A percentile compares a stretch with the other conserved stretches of the same genome.
These are phyloP conservation scores for Geotria australis DNA, from an alignment of 2,797 vertebrate genomes.

Conservation along the genomic window DNA sequence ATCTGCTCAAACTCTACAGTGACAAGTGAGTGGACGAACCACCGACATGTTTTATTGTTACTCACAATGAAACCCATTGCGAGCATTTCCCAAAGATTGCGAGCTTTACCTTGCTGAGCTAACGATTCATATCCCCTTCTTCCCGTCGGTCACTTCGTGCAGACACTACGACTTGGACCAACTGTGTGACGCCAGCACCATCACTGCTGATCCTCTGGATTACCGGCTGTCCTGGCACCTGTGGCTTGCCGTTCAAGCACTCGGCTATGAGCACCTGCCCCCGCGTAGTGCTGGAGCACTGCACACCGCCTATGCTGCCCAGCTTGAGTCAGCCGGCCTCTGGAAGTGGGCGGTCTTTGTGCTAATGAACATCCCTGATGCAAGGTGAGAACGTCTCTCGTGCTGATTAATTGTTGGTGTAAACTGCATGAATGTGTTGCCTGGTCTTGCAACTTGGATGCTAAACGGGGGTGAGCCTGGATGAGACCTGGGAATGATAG, in stretches of 20 bases:
- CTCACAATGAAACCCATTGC: no score
- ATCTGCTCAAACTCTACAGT: conserved; percentile 71
- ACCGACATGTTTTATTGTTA: no score
- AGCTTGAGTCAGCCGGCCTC: conserved; percentile 47
- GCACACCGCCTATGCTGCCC: conserved; percentile 49
- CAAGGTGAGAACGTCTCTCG: conserved; percentile 6
- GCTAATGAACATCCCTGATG: conserved; percentile 36
- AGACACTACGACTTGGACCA: conserved; percentile 52
- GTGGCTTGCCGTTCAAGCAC: conserved; percentile 49
- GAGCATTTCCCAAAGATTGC: no score
- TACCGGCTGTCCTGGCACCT: conserved; percentile 76
- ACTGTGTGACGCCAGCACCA: conserved; percentile 42
- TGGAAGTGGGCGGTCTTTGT: conserved; percentile 78
- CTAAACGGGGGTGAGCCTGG: background rate
- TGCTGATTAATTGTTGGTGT: background rate
- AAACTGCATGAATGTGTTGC: background rate
- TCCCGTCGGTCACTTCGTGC: background rate
- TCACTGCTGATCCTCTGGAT: conserved; percentile 44
- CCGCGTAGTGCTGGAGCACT: conserved; percentile 29
- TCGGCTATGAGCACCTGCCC: conserved; percentile 47
- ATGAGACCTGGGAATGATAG: no score
- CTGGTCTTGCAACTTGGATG: no score
- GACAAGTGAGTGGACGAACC: conserved; percentile 23
- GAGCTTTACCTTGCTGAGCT: no score
- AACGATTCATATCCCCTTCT: no score